Base-by-base conservation (phyloP, 2,797 vertebrate genomes). In the Syngnathus acus region DNA sequence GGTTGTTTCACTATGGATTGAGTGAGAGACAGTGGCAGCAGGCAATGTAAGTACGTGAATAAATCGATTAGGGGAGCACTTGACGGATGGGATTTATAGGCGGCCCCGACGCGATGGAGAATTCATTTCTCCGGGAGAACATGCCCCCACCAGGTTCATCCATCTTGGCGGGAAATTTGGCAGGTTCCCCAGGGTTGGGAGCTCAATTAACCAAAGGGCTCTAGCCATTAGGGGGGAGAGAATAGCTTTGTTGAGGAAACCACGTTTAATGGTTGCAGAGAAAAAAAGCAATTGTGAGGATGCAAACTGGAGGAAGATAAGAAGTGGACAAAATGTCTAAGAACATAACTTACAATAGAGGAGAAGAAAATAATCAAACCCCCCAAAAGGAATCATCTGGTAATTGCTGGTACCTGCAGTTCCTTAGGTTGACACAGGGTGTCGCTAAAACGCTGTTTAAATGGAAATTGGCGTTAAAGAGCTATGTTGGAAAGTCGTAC, bases 41-140 rank as follows among this genome's bases (percentile, higher is more conserved):
- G 64, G 83, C 80, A 78, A 75, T 80, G 78, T 77, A 69, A 71
- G 74, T 50, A 73, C 54, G 79, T 71, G 76, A 86, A 82, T 89
- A 88, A 90, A 89, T 89, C 77, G 87, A 92, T 90, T 89, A 90
- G 80, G 0, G 54, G 74, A 54, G 67, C 67, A 19, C 70, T 79
- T 92, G 90, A 90, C 78, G 85, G 87, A 90, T 90, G 87, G 81
- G 82, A 78, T 85, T 84, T 78, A 78, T 76, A 80, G 87, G 82
- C 80, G 84, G 77, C 82, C 72, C 65, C 71, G 84, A 87, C 87
- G 71, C 84, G 73, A 77, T 74, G 68, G 78, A 88, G 87, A 86
- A 90, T 89, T 90, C 78, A 89, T 90, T 89, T 90, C 62, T 78
- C 86, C 65, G 21, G 77, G 78, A 72, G 74, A 83, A 84, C 78